These are phyloP conservation scores for Linyphia triangularis DNA, from an alignment of 2,888 invertebrate genomes.

Conservation along the genomic window DNA sequence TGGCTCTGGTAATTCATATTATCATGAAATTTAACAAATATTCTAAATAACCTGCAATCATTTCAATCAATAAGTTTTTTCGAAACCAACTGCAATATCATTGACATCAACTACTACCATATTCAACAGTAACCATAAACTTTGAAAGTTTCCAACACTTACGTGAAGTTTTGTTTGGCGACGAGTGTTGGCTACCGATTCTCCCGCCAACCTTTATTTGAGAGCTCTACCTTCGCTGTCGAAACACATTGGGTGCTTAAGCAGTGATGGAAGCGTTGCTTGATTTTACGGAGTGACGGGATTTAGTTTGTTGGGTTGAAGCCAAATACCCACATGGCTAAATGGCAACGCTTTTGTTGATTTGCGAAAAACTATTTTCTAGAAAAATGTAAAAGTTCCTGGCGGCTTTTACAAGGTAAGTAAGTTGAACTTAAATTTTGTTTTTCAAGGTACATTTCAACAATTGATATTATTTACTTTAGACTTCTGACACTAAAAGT, in stretches of 20 bases:
- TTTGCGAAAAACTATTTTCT: conserved; percentile 27
- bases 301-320: conserved; percentile 20
- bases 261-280: conserved; percentile 33
- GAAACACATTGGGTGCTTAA: conserved; percentile 49
- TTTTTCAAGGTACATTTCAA: background rate
- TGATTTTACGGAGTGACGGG: conserved; percentile 37
- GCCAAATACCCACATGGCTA: conserved; percentile 50
- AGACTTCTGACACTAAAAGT: conserved; percentile 1
- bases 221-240: background rate
- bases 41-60: too few species aligned
- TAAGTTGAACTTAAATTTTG: conserved; percentile 20
- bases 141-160: conserved; percentile 30
- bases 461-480: conserved; percentile 19
- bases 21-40: too few species aligned
- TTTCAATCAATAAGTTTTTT: too few species aligned
- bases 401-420: conserved; percentile 33
- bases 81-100: too few species aligned
- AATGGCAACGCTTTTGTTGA: conserved; percentile 32
- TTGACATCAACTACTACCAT: background rate
- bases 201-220: conserved; percentile 20
- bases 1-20: too few species aligned
- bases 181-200: conserved; percentile 18
- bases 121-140: background rate
- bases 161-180: conserved; percentile 39
- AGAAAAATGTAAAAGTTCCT: conserved; percentile 17